Base-by-base conservation (phyloP, 2,113 vertebrate species). In the Chamaea fasciata region DNA sequence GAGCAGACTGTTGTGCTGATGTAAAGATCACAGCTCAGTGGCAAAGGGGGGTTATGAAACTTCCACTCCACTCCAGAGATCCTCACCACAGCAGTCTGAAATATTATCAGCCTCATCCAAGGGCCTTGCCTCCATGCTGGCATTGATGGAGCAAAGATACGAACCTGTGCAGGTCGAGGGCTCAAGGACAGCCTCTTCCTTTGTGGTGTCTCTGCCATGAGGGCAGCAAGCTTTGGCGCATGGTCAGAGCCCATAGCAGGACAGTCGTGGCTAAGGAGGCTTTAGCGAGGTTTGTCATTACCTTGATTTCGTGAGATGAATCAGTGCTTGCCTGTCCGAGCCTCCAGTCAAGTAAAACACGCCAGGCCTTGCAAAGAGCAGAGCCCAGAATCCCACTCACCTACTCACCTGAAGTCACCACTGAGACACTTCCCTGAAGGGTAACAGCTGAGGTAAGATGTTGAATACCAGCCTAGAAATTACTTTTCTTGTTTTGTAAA, bases 381-480 rank as follows among this genome's bases (percentile, higher is more conserved):
- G 28, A 78, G 30, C 15, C 23, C 57, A 60, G 71, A 89, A 65
- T 24, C 24, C 46, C 55, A 46, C 42, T 91, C 59, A 69, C 30
- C 53, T 59, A 39, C 35, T 89, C 64, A 74, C 26, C 56, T 67
- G 39, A 47, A 75, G 46, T 81, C 56, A 74, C 50, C 73, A 73
- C 50, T 74, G 68, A 80, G 73, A 84, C 50, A 50, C 10, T 20
- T 19, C 8, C 22, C 41, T 5, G 1, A 44, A 78, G 37, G 52
- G 62, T 15, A 91, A 46, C 39, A 93, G 56, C 50, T 81, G 31
- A 87, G 60, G 56, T 70, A 90, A 89, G 78, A 70, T 39, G 49
- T 44, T 93, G 68, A 91, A 84, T 65, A 64, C 46, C 33, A 84
- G 56, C 64, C 49, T 4, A 84, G 56, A 63, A 84, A 74, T 74